These are phyloP conservation scores for Napeogenes inachia DNA, from an alignment of 2,888 invertebrate species.

Conservation along the genomic window DNA sequence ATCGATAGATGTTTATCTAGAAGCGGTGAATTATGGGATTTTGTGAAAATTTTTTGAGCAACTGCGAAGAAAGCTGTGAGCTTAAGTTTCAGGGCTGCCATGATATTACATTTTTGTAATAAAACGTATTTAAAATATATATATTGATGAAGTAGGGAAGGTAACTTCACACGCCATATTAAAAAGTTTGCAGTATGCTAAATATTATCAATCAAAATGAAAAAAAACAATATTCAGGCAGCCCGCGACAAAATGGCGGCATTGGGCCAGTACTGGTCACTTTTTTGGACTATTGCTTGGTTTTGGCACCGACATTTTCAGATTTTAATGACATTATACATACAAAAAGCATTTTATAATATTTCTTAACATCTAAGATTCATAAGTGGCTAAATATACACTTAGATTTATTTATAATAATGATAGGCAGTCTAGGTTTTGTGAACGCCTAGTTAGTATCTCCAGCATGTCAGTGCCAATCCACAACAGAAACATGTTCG, in stretches of 20 bases:
- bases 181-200: slow-evolving; percentile 6
- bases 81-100: slow-evolving; percentile 61
- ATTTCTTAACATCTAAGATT: slow-evolving; percentile 36
- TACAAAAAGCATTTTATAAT: slow-evolving; percentile 33
- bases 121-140: slow-evolving; percentile 9
- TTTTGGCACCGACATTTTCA: slow-evolving; percentile 46
- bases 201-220: slow-evolving; percentile 1
- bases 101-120: slow-evolving; percentile 16
- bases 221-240: slow-evolving; percentile 42
- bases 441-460: slow-evolving; percentile 30
- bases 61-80: slow-evolving; percentile 74
- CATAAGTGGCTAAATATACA: slow-evolving; percentile 35
- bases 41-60: slow-evolving; percentile 65
- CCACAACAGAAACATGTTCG: slow-evolving; percentile 31
- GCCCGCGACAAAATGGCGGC: slow-evolving; percentile 52
- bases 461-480: slow-evolving; percentile 35
- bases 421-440: slow-evolving; percentile 32
- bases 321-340: slow-evolving; percentile 25
- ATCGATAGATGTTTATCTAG: slow-evolving; percentile 57
- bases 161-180: slow-evolving; percentile 9
- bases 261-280: slow-evolving; percentile 43
- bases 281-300: slow-evolving; percentile 36
- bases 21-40: slow-evolving; percentile 64
- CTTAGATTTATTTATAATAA: slow-evolving; percentile 29
- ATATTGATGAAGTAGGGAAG: slow-evolving; percentile 11